Evolutionary conservation across 1,140 invertebrate species (phyloP), one percentile per base, ranked within the genome.

Genomic region (Lasaia peninsularis): DNA sequence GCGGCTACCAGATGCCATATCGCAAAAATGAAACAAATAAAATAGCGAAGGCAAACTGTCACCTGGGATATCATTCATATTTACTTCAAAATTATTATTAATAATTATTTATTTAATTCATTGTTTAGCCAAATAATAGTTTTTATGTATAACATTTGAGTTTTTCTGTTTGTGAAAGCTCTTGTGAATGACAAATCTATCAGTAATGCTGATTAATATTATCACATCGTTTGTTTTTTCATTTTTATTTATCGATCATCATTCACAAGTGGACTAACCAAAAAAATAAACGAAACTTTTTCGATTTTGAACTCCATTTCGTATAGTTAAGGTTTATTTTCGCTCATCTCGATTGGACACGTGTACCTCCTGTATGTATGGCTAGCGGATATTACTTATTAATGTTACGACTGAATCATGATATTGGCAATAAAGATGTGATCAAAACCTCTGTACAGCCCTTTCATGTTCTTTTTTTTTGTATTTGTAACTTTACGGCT

Each of bases 321-420:
- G 11, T 53, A 0, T 31, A 10, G 11, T 53, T 67, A 76, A 50
- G 51, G 65, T 67, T 32, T 9, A 63, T 52, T 64, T 63, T 71
- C 7, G 34, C 28, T 7, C 50, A 60, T n/a, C n/a, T n/a, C n/a
- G 20, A n/a, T 3, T 32, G 56, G 66, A 75, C 77, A 84, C 73
- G 71, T 77, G 74, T 67, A 72, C 55, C n/a, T n/a, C n/a, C n/a
- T 67, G 67, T 71, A 66, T 71, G 60, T 75, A 79, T 78, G 75
- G 76, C 73, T 73, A 80, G 55, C 74, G 81, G 81, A 85, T 82
- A 85, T 85, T 59, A 67, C 78, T 82, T 85, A 80, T 85, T 82
- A 82, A 79, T 78, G 76, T 71, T 69, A 72, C 63, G 51, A 67
- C 62, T 66, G 71, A 68, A 78, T 69, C 69, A 65, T 68, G 62